Conservation (phyloP, 2,797 vertebrate species). For the Anomalospiza imberbis region DNA sequence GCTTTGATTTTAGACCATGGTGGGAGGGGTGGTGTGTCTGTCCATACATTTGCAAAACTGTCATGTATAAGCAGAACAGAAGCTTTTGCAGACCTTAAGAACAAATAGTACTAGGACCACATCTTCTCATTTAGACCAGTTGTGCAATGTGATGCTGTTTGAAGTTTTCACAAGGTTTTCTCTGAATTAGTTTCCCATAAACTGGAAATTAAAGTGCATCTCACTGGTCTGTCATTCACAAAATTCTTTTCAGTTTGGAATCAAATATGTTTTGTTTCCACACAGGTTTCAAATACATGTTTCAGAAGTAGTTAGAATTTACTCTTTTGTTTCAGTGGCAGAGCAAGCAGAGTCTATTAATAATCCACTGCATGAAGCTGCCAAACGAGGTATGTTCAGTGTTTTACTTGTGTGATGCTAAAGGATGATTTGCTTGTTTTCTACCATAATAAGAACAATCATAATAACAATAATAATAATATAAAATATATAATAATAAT, state of each 20-base stretch:
- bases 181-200: neutral
- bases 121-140: neutral
- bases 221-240: neutral
- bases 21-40: neutral
- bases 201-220: neutral
- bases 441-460: neutral
- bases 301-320: constrained; percentile 7
- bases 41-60: neutral
- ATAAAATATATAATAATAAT: too few species aligned
- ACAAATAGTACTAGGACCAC: neutral
- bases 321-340: constrained; percentile 80
- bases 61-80: neutral
- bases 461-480: neutral
- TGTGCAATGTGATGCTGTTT: neutral
- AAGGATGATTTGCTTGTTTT: neutral
- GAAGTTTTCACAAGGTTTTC: neutral
- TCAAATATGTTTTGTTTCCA: neutral
- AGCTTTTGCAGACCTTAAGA: neutral
- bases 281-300: neutral
- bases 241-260: neutral
- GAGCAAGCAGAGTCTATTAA: constrained; percentile 96
- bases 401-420: neutral
- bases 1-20: neutral
- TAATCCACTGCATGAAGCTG: constrained; percentile 96
- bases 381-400: constrained; percentile 84